Evolutionary conservation across 2,888 invertebrate species (phyloP).

Genomic region (Biston betularia): DNA sequence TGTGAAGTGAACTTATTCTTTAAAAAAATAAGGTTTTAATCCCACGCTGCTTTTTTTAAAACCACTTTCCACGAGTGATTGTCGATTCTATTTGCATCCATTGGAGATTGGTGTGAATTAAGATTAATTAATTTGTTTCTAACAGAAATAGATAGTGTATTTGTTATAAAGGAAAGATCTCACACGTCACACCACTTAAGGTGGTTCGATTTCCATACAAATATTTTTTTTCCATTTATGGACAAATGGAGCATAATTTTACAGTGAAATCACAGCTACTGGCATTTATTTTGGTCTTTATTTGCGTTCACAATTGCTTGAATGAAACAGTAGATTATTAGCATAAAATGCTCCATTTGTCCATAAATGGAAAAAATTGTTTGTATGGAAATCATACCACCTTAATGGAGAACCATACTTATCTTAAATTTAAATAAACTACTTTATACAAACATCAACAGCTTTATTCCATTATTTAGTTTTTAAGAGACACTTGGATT

Average conservation of each 20-base stretch:
- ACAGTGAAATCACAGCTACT: too few relatives aligned
- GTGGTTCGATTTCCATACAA: too few relatives aligned
- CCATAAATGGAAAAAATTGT: too few relatives aligned
- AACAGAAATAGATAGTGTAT: not conserved
- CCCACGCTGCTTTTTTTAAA: not conserved
- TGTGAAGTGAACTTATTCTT: not conserved
- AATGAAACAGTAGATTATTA: too few relatives aligned
- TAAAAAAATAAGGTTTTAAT: not conserved
- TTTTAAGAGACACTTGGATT: slow-evolving; percentile 30
- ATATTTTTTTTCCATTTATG: too few relatives aligned
- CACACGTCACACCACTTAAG: too few relatives aligned
- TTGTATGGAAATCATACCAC: too few relatives aligned
- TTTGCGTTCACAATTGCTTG: too few relatives aligned
- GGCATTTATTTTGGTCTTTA: too few relatives aligned
- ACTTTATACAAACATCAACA: slow-evolving; percentile 64
- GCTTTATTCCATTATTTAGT: slow-evolving; percentile 58
- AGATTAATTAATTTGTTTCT: not conserved
- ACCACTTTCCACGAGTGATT: not conserved
- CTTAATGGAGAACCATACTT: slow-evolving; percentile 8
- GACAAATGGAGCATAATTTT: too few relatives aligned
- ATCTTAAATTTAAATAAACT: slow-evolving; percentile 55
- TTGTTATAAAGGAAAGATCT: too few relatives aligned
- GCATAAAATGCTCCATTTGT: too few relatives aligned
- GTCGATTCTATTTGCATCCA: not conserved
- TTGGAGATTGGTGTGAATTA: not conserved